These are phyloP conservation scores for Tragopan temminckii DNA, from an alignment of 2,797 vertebrate species.

Conservation along the genomic window DNA sequence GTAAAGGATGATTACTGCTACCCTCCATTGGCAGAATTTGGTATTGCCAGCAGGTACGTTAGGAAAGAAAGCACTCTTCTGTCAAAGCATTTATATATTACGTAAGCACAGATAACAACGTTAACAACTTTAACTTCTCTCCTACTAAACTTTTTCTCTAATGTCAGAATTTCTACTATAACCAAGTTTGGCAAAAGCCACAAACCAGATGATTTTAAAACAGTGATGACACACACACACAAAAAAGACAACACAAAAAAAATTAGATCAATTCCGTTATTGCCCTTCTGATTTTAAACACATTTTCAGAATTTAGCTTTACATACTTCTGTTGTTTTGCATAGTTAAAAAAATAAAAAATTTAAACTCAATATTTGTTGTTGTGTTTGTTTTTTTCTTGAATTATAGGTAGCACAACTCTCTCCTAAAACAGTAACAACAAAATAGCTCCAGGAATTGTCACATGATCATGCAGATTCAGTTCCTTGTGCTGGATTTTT, in stretches of 20 bases:
- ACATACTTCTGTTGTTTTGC: not conserved
- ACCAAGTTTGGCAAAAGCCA: not conserved
- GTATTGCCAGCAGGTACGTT: slow-evolving; percentile 24
- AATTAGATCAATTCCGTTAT: not conserved
- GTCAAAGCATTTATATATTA: not conserved
- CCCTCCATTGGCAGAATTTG: slow-evolving; percentile 71
- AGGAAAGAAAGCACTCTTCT: not conserved
- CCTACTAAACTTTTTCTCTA: not conserved
- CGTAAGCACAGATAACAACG: not conserved
- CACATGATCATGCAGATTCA: not conserved
- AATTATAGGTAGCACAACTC: not conserved
- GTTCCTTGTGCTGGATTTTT: not conserved
- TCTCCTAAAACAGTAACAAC: not conserved
- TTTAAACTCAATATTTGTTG: not conserved
- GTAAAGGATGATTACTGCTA: slow-evolving; percentile 46
- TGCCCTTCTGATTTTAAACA: not conserved
- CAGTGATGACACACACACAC: not conserved
- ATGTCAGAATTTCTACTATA: not conserved
- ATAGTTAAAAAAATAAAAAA: not conserved
- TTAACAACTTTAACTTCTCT: not conserved
- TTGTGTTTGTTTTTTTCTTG: not conserved
- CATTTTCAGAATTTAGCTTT: not conserved
- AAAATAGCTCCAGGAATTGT: not conserved
- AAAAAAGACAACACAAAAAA: not conserved
- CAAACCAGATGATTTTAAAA: not conserved